Conservation (phyloP, 2,888 invertebrate species). For the Dolichopus griseipennis region DNA sequence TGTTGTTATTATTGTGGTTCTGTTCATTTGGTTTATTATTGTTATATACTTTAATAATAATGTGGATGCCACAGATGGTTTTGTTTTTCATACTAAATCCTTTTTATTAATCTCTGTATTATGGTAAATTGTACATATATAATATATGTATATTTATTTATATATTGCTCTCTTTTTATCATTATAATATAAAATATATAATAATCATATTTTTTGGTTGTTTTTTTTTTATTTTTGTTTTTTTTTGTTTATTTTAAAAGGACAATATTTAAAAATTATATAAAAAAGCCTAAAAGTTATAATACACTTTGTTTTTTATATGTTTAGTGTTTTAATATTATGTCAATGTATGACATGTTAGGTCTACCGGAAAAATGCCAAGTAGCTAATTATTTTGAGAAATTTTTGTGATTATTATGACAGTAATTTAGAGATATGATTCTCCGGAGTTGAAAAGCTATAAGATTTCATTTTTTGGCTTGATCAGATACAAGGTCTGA, state of each 20-base stretch:
- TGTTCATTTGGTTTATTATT: constrained; percentile 6
- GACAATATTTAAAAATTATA: constrained; percentile 1
- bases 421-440: too few species aligned
- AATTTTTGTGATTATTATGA: too few species aligned
- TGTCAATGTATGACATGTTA: too few species aligned
- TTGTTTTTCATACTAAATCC: constrained; percentile 5
- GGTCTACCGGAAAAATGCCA: too few species aligned
- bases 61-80: constrained; percentile 2
- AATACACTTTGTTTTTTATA: not conserved
- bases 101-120: constrained; percentile 1
- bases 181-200: not conserved
- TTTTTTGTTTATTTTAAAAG: not conserved
- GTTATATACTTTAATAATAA: constrained; percentile 6
- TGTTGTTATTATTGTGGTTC: not conserved
- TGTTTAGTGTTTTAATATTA: too few species aligned
- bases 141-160: not conserved
- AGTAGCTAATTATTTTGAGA: too few species aligned
- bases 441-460: too few species aligned
- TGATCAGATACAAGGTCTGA: too few species aligned
- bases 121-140: not conserved
- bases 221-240: not conserved
- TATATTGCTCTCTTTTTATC: not conserved
- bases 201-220: not conserved
- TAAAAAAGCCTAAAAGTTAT: not conserved
- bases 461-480: too few species aligned